These are phyloP conservation scores for Struthidea cinerea DNA, from an alignment of 2,113 vertebrate genomes.

Conservation along the genomic window DNA sequence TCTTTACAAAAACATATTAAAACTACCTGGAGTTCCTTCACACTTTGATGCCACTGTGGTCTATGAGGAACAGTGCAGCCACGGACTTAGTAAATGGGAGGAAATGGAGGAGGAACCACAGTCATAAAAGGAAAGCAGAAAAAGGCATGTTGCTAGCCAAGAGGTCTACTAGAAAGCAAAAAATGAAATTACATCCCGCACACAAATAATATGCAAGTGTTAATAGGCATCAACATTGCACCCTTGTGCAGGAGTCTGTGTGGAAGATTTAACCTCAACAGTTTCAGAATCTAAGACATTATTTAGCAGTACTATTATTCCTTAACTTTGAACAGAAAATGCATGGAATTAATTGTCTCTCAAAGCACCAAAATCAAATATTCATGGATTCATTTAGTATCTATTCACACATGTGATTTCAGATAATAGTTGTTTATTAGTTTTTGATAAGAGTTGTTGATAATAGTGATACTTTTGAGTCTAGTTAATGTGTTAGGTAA, in stretches of 20 bases:
- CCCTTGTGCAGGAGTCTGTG: no score
- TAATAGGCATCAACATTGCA: neutral
- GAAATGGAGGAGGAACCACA: neutral
- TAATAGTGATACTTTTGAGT: neutral
- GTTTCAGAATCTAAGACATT: neutral
- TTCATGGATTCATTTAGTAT: neutral
- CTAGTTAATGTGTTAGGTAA: neutral
- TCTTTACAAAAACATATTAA: neutral
- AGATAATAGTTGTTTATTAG: neutral
- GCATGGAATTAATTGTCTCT: neutral
- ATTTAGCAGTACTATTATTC: neutral
- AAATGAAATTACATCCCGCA: neutral
- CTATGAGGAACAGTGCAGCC: neutral
- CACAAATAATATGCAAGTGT: neutral
- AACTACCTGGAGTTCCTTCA: neutral
- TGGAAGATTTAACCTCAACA: neutral
- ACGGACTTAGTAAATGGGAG: rapidly evolving
- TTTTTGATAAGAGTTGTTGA: neutral
- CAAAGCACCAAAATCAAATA: neutral
- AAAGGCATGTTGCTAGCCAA: neutral
- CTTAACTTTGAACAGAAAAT: neutral
- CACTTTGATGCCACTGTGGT: neutral
- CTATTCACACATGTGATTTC: neutral
- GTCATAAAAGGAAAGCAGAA: neutral
- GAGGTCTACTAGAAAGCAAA: neutral